A percentile compares a stretch with the other conserved stretches of the same genome.
These are phyloP conservation scores for Motacilla alba DNA, from an alignment of 2,113 vertebrate genomes.

Conservation along the genomic window DNA sequence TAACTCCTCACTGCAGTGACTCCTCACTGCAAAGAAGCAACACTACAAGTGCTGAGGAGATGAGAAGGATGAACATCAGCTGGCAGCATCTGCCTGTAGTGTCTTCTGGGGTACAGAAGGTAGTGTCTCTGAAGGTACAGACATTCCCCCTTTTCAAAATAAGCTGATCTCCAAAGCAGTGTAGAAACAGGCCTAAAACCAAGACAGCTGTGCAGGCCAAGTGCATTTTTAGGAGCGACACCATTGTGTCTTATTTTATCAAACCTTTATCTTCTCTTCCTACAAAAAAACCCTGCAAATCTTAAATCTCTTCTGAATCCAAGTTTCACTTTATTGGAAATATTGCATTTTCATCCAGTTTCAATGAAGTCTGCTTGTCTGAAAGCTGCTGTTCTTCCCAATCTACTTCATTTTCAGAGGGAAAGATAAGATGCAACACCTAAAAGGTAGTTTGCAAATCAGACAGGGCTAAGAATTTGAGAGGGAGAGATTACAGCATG, in stretches of 20 bases:
- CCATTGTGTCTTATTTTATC: neutral
- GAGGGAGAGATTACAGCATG: neutral
- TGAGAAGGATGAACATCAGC: neutral
- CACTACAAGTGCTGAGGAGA: neutral
- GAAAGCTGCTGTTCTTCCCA: neutral
- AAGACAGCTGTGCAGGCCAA: neutral
- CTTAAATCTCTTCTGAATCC: neutral
- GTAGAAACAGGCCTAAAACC: neutral
- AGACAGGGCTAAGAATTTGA: neutral
- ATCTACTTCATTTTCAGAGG: neutral
- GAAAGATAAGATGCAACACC: neutral
- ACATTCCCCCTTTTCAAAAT: neutral
- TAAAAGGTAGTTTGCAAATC: neutral
- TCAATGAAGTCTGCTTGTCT: neutral
- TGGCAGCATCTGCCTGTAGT: neutral
- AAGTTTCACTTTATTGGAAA: neutral
- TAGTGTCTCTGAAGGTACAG: neutral
- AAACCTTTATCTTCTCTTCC: neutral
- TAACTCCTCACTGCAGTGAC: neutral
- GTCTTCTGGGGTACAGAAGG: neutral
- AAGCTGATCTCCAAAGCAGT: neutral
- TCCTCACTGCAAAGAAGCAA: neutral
- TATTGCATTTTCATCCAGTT: fast-evolving
- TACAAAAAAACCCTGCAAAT: neutral
- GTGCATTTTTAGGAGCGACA: neutral